A percentile compares a stretch with the other conserved stretches of the same genome.
phyloP scores from a whole-genome alignment of 2,888 invertebrate genomes.

The Agrypnus murinus region DNA sequence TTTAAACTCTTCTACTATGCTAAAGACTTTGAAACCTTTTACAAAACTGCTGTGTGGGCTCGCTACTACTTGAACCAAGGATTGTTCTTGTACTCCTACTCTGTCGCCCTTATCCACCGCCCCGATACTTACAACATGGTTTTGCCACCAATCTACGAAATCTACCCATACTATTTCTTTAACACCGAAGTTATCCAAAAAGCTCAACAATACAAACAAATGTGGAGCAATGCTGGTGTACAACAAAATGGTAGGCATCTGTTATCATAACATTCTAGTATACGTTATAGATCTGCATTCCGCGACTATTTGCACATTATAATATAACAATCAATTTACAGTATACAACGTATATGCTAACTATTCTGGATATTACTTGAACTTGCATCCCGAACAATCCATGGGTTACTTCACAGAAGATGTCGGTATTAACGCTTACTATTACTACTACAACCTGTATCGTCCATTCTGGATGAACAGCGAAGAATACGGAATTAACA shows the following conservation, averaged over 20 bases:
- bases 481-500: slow-evolving; percentile 72
- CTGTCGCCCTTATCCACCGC: slow-evolving; percentile 77
- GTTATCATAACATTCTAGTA: background rate
- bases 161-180: slow-evolving; percentile 82
- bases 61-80: slow-evolving; percentile 81
- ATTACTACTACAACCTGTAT: slow-evolving; percentile 77
- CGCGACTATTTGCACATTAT: background rate
- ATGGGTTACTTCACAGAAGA: slow-evolving; percentile 84
- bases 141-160: slow-evolving; percentile 82
- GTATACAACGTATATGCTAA: slow-evolving; percentile 77
- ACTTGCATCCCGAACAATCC: slow-evolving; percentile 74
- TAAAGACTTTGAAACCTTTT: slow-evolving; percentile 82
- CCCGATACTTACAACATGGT: slow-evolving; percentile 78
- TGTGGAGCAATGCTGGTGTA: slow-evolving; percentile 57
- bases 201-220: slow-evolving; percentile 78
- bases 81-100: slow-evolving; percentile 79
- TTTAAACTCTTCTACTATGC: slow-evolving; percentile 81
- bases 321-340: background rate
- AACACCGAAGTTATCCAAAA: slow-evolving; percentile 80
- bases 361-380: slow-evolving; percentile 75
- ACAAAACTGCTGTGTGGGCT: slow-evolving; percentile 80
- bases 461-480: slow-evolving; percentile 80
- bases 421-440: slow-evolving; percentile 78
- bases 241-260: background rate
- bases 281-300: too few relatives aligned